These are phyloP conservation scores for Lucifuga dentata DNA, from an alignment of 2,113 vertebrate genomes.

Conservation along the genomic window DNA sequence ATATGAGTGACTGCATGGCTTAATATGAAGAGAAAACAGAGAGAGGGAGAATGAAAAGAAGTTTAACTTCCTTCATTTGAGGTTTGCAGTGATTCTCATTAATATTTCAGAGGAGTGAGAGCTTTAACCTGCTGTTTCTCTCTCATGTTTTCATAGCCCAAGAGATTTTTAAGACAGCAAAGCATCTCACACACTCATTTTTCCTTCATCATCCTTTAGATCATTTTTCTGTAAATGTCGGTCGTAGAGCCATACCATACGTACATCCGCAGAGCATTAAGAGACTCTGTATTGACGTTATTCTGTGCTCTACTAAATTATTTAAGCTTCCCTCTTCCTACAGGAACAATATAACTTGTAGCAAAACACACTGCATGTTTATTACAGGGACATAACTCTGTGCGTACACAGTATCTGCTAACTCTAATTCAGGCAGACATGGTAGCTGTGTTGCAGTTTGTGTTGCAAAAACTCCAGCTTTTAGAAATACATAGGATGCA, in stretches of 20 bases:
- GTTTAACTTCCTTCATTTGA: neutral
- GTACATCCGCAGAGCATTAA: neutral
- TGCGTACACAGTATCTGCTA: too few species aligned
- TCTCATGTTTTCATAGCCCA: conserved; percentile 4
- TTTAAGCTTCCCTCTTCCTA: conserved; percentile 29
- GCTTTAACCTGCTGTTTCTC: neutral
- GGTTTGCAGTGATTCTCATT: conserved; percentile 13
- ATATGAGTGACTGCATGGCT: too few species aligned
- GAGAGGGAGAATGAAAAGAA: neutral
- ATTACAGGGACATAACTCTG: neutral
- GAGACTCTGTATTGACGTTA: neutral
- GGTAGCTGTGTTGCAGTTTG: too few species aligned
- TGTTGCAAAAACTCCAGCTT: too few species aligned
- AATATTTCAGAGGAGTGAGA: conserved; percentile 44
- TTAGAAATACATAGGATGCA: too few species aligned
- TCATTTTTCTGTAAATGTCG: neutral
- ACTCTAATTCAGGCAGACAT: too few species aligned
- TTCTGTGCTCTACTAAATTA: conserved; percentile 39
- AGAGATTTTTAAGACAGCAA: neutral
- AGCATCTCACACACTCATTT: neutral
- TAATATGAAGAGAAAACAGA: neutral
- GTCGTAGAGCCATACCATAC: neutral
- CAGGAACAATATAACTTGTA: neutral
- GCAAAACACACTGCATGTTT: neutral
- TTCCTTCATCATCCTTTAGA: neutral